Evolutionary conservation across 2,888 invertebrate species (phyloP).

Genomic region (Aspidapion aeneum): DNA sequence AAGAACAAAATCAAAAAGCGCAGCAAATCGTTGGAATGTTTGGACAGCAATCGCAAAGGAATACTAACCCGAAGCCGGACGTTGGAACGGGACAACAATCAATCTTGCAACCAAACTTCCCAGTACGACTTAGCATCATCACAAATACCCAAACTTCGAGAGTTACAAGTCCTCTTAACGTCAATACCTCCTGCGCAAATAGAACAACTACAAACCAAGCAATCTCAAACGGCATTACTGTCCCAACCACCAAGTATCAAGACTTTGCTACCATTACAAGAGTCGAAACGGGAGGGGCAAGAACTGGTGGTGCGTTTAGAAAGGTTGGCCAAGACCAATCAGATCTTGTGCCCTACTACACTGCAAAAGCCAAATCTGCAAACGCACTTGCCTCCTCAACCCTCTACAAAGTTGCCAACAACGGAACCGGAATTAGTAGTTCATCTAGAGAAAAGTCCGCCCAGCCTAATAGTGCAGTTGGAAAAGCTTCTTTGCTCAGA

Average conservation of each 20-base stretch:
- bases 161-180: background rate
- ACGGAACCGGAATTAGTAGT: background rate
- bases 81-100: background rate
- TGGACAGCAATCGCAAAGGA: background rate
- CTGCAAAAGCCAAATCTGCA: background rate
- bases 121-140: background rate
- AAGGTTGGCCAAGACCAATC: background rate
- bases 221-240: background rate
- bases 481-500: background rate
- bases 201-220: background rate
- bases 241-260: background rate
- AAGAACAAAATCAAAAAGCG: background rate
- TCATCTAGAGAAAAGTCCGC: background rate
- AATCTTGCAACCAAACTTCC: background rate
- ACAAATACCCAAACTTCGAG: background rate
- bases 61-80: background rate
- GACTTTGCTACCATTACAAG: background rate
- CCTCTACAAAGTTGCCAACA: background rate
- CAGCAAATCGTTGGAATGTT: background rate
- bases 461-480: background rate
- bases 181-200: background rate
- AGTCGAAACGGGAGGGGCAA: background rate
- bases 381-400: background rate
- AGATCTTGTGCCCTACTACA: background rate
- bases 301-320: background rate